phyloP scores from a whole-genome alignment of 2,888 invertebrate genomes.

The Deroplatys truncata region DNA sequence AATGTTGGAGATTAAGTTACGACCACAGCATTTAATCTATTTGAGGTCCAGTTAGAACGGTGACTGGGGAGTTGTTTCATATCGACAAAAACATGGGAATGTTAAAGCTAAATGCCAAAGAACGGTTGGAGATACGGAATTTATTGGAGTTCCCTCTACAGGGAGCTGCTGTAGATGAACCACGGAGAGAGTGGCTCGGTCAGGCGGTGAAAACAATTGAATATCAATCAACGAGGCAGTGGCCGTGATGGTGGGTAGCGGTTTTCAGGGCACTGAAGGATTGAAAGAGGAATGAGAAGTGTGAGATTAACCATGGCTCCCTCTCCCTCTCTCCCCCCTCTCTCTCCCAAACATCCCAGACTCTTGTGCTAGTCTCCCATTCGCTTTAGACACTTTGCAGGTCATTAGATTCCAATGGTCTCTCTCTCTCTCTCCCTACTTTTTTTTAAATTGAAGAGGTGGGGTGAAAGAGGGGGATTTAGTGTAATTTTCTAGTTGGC shows the following conservation, averaged over 20 bases:
- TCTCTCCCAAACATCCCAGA: neutral
- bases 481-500: constrained; percentile 20
- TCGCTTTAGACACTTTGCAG: constrained; percentile 1
- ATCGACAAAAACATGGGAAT: neutral
- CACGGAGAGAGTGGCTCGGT: neutral
- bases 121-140: neutral
- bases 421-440: neutral
- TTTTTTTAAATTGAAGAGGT: neutral
- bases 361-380: neutral
- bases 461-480: neutral
- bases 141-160: neutral
- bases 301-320: neutral
- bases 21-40: neutral
- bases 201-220: neutral
- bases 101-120: neutral
- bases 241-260: neutral
- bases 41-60: neutral
- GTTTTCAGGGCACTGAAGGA: neutral
- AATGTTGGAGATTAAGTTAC: neutral
- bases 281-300: neutral
- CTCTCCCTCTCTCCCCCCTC: neutral
- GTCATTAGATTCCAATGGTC: constrained; percentile 19
- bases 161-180: neutral
- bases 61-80: neutral
- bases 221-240: constrained; percentile 8